A percentile compares a stretch with the other conserved stretches of the same genome.
These are phyloP conservation scores for Thaumatotibia leucotreta DNA, from an alignment of 1,140 invertebrate genomes.

Conservation along the genomic window DNA sequence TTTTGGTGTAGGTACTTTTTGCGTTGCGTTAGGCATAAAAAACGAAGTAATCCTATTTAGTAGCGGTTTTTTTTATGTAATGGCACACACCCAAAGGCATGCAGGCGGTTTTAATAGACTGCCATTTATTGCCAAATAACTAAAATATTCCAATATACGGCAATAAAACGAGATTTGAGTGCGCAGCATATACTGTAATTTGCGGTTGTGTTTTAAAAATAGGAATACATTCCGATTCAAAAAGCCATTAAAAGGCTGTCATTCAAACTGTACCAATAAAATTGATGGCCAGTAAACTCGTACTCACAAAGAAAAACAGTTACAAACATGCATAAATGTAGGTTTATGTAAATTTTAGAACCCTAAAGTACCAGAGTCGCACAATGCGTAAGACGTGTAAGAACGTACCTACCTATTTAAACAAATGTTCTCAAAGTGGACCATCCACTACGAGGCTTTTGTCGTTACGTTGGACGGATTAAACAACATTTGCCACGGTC, in stretches of 20 bases:
- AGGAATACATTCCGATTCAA: too few species aligned
- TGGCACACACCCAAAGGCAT: neutral
- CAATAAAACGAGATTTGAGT: too few species aligned
- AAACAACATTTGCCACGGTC: conserved; percentile 6
- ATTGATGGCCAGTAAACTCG: neutral
- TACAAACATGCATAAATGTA: neutral
- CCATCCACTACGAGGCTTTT: conserved; percentile 11
- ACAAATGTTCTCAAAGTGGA: conserved; percentile 23
- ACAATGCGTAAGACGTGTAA: neutral
- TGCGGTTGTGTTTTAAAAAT: too few species aligned
- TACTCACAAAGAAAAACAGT: neutral
- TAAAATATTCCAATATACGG: too few species aligned
- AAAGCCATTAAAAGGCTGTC: neutral
- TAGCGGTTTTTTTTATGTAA: neutral
- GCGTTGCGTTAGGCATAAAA: neutral
- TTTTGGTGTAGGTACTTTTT: neutral
- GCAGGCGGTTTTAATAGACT: neutral
- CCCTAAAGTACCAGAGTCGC: conserved; percentile 28
- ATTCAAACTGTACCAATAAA: neutral
- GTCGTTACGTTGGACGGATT: neutral
- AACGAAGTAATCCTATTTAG: neutral
- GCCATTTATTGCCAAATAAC: too few species aligned
- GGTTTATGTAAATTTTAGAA: neutral
- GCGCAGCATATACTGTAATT: too few species aligned
- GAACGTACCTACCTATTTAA: conserved; percentile 28